These are phyloP conservation scores for Rhabdomys pumilio DNA, from an alignment of 2,797 vertebrate species.

Conservation along the genomic window DNA sequence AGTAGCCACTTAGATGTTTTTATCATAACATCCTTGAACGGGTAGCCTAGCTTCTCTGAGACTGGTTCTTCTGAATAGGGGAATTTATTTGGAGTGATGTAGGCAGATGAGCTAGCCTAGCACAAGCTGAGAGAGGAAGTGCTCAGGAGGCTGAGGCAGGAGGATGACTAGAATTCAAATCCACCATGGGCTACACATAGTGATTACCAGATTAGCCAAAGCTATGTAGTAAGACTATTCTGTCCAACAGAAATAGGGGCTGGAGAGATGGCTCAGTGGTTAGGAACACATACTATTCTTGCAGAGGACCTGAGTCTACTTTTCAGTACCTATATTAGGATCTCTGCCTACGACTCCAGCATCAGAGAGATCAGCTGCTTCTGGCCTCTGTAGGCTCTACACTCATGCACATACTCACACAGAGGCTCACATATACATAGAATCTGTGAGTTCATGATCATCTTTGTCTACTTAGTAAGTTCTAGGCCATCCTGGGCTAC, in stretches of 20 bases:
- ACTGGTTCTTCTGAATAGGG: slow-evolving; percentile 51
- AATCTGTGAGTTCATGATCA: neutral
- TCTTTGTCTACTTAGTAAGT: neutral
- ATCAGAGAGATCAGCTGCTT: neutral
- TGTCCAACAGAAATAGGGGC: neutral
- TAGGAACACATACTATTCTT: neutral
- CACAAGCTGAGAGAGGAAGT: neutral
- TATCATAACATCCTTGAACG: slow-evolving; percentile 43
- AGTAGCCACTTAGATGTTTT: neutral
- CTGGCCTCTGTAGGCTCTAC: neutral
- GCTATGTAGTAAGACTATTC: neutral
- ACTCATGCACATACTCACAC: neutral
- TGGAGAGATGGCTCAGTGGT: neutral
- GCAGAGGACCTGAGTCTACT: neutral
- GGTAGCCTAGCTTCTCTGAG: slow-evolving; percentile 47
- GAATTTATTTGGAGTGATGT: neutral
- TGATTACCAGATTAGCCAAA: neutral
- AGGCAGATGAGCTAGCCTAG: neutral
- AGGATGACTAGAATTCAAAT: neutral
- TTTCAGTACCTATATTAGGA: neutral
- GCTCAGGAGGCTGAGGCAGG: neutral
- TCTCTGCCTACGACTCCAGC: neutral
- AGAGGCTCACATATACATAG: too few species aligned
- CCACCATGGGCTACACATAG: neutral
- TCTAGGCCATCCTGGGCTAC: neutral